phyloP scores from a whole-genome alignment of 2,797 vertebrate species.

The Hybognathus amarus region DNA sequence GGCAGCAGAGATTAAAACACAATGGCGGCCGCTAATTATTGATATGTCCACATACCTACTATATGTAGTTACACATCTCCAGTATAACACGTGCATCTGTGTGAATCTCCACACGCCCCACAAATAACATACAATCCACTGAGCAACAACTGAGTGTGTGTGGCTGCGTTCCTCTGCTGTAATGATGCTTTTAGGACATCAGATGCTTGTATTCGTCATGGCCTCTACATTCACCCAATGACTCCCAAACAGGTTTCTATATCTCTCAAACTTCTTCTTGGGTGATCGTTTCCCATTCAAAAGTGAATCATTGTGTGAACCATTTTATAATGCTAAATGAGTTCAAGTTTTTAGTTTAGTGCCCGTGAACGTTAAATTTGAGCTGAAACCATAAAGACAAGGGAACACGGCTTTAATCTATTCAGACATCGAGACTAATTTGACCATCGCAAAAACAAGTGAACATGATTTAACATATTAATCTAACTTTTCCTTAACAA shows the following conservation, averaged over 20 bases:
- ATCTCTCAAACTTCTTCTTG: neutral
- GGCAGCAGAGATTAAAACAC: too few species aligned
- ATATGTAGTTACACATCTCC: neutral
- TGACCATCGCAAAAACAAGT: conserved; percentile 7
- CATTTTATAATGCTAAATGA: neutral
- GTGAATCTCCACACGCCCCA: conserved; percentile 50
- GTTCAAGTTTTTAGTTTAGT: neutral
- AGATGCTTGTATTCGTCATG: conserved; percentile 15
- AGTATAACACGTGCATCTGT: neutral
- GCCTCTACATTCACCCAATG: neutral
- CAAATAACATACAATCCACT: conserved; percentile 62
- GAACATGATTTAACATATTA: conserved; percentile 39
- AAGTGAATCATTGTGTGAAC: neutral
- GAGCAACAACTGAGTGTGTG: conserved; percentile 9
- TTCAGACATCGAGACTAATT: neutral
- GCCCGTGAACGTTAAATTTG: neutral
- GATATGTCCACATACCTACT: too few species aligned
- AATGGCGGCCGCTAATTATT: too few species aligned
- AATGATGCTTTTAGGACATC: neutral
- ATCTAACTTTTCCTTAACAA: conserved; percentile 71
- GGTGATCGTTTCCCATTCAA: neutral
- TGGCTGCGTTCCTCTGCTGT: neutral
- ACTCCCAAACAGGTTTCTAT: neutral
- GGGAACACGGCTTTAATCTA: neutral
- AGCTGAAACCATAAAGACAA: neutral